Evolutionary conservation across 1,140 invertebrate species (phyloP), one percentile per base, ranked within the genome.

Genomic region (Neodiprion pinetum): DNA sequence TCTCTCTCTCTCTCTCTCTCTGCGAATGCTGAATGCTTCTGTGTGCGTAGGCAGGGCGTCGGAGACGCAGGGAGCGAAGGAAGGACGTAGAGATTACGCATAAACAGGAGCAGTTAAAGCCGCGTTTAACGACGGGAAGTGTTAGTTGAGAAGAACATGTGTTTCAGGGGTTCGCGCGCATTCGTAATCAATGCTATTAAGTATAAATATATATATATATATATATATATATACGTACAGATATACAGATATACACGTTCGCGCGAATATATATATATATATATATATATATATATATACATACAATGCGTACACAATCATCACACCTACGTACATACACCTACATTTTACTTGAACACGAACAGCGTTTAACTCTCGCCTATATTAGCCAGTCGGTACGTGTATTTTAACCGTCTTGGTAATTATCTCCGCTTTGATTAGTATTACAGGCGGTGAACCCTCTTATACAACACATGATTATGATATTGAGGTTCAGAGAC

Each of bases 101-200:
- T 77, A 81, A 81, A 82, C 78, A 79, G 73, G 74, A 78, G 81
- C 80, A 80, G 84, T 81, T 86, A 81, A 84, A 83, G 75, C 80
- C 78, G 74, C 81, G 72, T 87, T 87, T 87, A 87, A 88, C 85
- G 86, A 87, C 84, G 83, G 86, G 86, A 88, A 88, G 80, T 77
- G 83, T 84, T 82, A 78, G 75, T 61, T 71, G 79, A 79, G 82
- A 81, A 77, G 77, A 85, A 87, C 85, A 87, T 82, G 77, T 87
- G 86, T 87, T 85, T 83, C 78, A 76, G 72, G 74, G 79, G 83
- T 84, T 85, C 75, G 82, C 80, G 78, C 77, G 77, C 73, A 75
- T 84, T 81, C 82, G 72, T 83, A 81, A 81, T 81, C 77, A 82
- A 83, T 83, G 76, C 76, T 61, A 61, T 61, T 61, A 61, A 61